Base-by-base conservation (phyloP, 2,888 invertebrate species). In the Rhagium mordax region DNA sequence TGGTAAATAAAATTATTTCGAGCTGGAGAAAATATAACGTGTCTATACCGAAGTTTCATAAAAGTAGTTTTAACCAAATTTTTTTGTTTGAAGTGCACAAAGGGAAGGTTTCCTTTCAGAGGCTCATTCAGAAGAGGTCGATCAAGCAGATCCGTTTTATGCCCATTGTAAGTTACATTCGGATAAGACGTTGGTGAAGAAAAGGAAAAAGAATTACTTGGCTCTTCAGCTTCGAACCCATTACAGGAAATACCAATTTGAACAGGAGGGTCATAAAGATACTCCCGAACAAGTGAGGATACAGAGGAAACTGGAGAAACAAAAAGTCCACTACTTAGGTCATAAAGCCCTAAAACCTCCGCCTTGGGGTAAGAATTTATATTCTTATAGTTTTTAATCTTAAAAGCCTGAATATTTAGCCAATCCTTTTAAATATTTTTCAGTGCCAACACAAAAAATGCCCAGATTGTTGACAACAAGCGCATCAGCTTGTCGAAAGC, bases 151-250 rank as follows among this genome's bases (percentile, higher is more conserved):
- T 89, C 98, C 98, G 0, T 99, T 98, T 87, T 98, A 97, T 87
- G 98, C 98, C 0, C 97, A 98, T 85, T 99, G 98, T 86, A 96
- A 95, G 86, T 90, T 98, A 59, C 98, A 99, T 87, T 97, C 98
- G 0, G 98, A 98, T 85, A 97, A 97, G 87, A 92, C 94, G 3
- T 90, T 95, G 73, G 94, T 96, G 48, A 94, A 94, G 83, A 92
- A 93, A 84, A 91, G 95, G 5, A 93, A 93, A 83, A 90, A 94
- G 3, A 97, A 97, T 86, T 97, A 95, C 92, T 90, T 97, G 73
- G 95, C 97, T 0, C 89, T 97, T 68, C 96, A 96, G 84, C 90
- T 96, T 79, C 91, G 96, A 76, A 94, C 94, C 13, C 93, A 94
- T 70, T 92, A 91, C 82, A 90, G 93, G 85, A 90, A 89, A 77